Evolutionary conservation across 2,113 vertebrate species (phyloP), one percentile per base, ranked within the genome.

Genomic region (Amblyopsis rosae): DNA sequence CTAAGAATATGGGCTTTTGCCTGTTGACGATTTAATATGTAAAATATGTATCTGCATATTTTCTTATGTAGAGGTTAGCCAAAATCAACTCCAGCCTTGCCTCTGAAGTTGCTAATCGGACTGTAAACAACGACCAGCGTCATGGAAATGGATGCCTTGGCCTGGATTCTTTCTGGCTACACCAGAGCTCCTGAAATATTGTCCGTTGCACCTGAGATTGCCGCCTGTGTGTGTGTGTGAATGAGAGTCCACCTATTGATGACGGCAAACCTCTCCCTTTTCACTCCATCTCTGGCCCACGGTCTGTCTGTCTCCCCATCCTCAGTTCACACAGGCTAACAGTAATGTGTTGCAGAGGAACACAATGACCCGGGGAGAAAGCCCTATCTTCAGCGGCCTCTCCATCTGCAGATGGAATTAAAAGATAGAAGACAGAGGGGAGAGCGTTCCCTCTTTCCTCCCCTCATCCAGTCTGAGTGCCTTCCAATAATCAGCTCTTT

Each of bases 401-500:
- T 73, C 80, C 77, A 73, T 81, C 80, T 79, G 76, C 69, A 81
- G 78, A 89, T 73, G 68, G 82, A 88, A 88, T 87, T 82, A 85
- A 88, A 86, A 89, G 75, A 90, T 85, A 75, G 81, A 66, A 63
- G 53, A 67, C 35, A 8, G 50, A 71, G 80, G 75, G 70, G 84
- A 79, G 45, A 17, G n/a, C 9, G n/a, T 26, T 17, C 46, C 46
- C 41, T 26, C 60, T 46, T 19, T 11, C 19, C 58, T 9, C 5
- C 13, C 59, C n/a, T 15, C 15, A 45, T 15, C 78, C 68, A 82
- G 75, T 80, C 79, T 78, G 79, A 88, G 89, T 88, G 82, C 77
- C 80, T 77, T 86, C 77, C 82, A 86, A 86, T 89, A 87, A 91
- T 89, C 86, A 86, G 73, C 71, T 88, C 84, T 73, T 89, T 87